Percentiles rank a stretch among this genome's conserved stretches.
Conservation (phyloP, 2,888 invertebrate genomes). For the Lamellibrachia columna region DNA sequence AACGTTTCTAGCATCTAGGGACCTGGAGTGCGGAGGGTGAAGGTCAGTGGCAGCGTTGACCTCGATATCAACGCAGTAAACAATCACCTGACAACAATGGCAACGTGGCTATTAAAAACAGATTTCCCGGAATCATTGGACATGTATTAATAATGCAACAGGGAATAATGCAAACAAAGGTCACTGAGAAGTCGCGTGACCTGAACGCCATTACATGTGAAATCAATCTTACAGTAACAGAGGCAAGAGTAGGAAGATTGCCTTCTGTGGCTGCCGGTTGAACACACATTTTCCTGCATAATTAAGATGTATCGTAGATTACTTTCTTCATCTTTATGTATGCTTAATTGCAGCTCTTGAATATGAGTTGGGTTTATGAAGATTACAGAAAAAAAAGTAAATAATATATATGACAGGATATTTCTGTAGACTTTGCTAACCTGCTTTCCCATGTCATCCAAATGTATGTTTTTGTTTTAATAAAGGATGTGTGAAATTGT, state of each 20-base stretch:
- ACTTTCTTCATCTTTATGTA: neutral
- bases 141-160: neutral
- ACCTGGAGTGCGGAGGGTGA: neutral
- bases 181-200: neutral
- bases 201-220: neutral
- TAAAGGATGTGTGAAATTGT: too few relatives aligned
- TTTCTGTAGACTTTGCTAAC: too few relatives aligned
- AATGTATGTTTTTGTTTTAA: too few relatives aligned
- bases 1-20: neutral
- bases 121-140: neutral
- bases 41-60: neutral
- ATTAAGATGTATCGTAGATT: neutral
- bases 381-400: too few relatives aligned
- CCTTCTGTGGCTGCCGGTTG: neutral
- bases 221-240: conserved; percentile 1
- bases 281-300: neutral
- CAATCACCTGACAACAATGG: neutral
- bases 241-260: neutral
- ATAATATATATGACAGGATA: too few relatives aligned
- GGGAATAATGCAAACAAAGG: neutral
- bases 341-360: neutral
- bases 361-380: neutral
- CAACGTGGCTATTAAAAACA: neutral
- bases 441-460: too few relatives aligned
- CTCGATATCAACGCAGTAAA: neutral